Evolutionary conservation across 2,113 vertebrate genomes (phyloP).

Genomic region (Cephalopholis sonnerati): DNA sequence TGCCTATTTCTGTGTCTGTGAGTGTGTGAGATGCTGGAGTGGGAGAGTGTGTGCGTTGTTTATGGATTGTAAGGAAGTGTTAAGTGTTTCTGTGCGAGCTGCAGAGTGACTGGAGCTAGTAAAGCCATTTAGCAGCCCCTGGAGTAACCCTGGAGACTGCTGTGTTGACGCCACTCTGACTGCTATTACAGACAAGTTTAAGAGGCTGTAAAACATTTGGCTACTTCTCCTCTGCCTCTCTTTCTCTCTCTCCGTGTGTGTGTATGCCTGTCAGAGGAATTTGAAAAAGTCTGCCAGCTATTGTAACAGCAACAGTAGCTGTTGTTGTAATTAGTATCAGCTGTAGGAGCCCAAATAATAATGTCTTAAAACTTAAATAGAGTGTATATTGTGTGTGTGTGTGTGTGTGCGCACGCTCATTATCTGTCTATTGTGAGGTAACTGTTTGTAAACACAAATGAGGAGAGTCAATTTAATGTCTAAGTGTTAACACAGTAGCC

Average conservation of each 20-base stretch:
- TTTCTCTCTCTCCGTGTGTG: slow-evolving; percentile 16
- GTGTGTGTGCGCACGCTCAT: not conserved
- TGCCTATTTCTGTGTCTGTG: slow-evolving; percentile 20
- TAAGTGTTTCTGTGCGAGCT: slow-evolving; percentile 79
- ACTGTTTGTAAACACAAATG: slow-evolving; percentile 47
- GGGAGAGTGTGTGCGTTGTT: slow-evolving; percentile 66
- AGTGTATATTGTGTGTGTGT: slow-evolving; percentile 22
- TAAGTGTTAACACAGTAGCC: slow-evolving; percentile 41
- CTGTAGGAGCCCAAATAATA: slow-evolving; percentile 49
- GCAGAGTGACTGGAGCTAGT: slow-evolving; percentile 80
- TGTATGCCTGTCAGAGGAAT: slow-evolving; percentile 55
- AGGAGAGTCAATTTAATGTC: slow-evolving; percentile 45
- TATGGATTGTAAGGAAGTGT: slow-evolving; percentile 80
- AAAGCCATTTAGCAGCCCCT: slow-evolving; percentile 81
- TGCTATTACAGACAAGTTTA: slow-evolving; percentile 84
- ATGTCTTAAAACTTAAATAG: slow-evolving; percentile 54
- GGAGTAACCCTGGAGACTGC: slow-evolving; percentile 79
- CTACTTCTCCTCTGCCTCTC: slow-evolving; percentile 66
- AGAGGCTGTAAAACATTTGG: slow-evolving; percentile 84
- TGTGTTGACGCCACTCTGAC: slow-evolving; percentile 83
- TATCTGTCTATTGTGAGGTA: slow-evolving; percentile 40
- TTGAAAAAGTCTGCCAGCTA: slow-evolving; percentile 71
- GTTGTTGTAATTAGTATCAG: slow-evolving; percentile 57
- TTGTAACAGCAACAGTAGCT: slow-evolving; percentile 64
- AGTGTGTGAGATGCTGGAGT: slow-evolving; percentile 31